Base-by-base conservation (phyloP, 2,797 vertebrate species). In the Numenius phaeopus region DNA sequence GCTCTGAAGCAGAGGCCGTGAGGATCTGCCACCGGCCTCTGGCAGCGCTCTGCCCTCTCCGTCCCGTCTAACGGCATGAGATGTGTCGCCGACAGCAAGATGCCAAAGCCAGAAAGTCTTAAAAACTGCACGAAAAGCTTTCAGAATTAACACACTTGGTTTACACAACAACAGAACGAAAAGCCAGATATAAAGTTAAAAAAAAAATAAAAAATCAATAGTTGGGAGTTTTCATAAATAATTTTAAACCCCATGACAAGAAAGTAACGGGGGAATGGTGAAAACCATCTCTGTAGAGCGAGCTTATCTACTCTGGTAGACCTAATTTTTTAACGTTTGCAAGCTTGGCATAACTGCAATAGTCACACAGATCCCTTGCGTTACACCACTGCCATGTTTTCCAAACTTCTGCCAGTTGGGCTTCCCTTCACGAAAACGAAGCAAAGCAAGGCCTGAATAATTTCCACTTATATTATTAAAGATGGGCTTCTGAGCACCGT, bases 31-130 rank as follows among this genome's bases (percentile, higher is more conserved):
- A 1, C 10, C 3, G 11, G 22, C 22, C 42, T n/a, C 46, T 26
- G 14, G 49, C 49, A 62, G 24, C 2, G 3, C 21, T n/a, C 79
- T 29, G 52, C 62, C 9, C 0, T 17, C 37, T 17, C 15, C 30
- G 52, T 16, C 59, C 46, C 42, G 23, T 26, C 44, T 39, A 29
- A 52, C 8, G 14, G 29, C 55, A 47, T 0, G 0, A n/a, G 49
- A 4, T 23, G 9, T 4, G 13, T 23, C 39, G 15, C 52, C 17
- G 46, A n/a, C 52, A 81, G 42, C 55, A 52, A 83, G 20, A 6
- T 21, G 20, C 21, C 19, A 57, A 76, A 75, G 29, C 16, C 64
- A 79, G 44, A 76, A 80, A 62, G 39, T 5, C 49, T 58, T 78
- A 64, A 76, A 55, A 71, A 40, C 2, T 0, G 4, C 62, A 37